phyloP scores from a whole-genome alignment of 2,888 invertebrate genomes.

The Caenorhabditis imperialis region DNA sequence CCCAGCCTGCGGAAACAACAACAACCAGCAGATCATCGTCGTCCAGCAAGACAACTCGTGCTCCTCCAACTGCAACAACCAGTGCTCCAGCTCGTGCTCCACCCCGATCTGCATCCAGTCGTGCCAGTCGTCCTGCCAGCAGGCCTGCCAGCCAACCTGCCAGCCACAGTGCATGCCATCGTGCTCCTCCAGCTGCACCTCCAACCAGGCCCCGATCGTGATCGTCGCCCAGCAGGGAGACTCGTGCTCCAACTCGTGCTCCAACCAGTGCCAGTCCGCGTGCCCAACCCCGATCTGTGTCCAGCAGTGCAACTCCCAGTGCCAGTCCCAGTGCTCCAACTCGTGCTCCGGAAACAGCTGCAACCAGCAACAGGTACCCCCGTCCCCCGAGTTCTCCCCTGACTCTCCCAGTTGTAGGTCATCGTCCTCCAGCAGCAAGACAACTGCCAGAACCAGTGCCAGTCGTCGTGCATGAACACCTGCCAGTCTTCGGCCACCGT shows the following conservation, averaged over 20 bases:
- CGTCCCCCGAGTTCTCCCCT: background rate
- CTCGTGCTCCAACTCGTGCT: conserved; percentile 64
- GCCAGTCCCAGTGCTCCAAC: conserved; percentile 54
- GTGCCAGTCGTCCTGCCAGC: conserved; percentile 64
- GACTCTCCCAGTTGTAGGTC: conserved; percentile 19
- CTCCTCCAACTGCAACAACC: conserved; percentile 62
- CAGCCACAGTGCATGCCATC: conserved; percentile 64
- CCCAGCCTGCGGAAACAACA: conserved; percentile 59
- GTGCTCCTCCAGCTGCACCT: conserved; percentile 58
- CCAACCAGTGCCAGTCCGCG: conserved; percentile 63
- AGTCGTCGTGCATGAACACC: conserved; percentile 65
- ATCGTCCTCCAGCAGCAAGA: conserved; percentile 63
- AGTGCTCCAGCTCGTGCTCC: conserved; percentile 61
- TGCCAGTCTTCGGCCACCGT: conserved; percentile 61
- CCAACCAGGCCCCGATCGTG: conserved; percentile 60
- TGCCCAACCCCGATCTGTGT: conserved; percentile 63
- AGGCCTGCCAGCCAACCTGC: conserved; percentile 61
- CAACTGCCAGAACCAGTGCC: conserved; percentile 63
- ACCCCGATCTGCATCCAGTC: conserved; percentile 63
- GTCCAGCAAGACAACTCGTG: conserved; percentile 59
- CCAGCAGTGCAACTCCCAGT: conserved; percentile 61
- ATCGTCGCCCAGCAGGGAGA: conserved; percentile 63
- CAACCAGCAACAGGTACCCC: conserved; percentile 55
- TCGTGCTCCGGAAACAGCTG: conserved; percentile 57
- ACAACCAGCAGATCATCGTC: conserved; percentile 55